Conservation (phyloP, 2,797 vertebrate species). For the Oreonectes daqikongensis region DNA sequence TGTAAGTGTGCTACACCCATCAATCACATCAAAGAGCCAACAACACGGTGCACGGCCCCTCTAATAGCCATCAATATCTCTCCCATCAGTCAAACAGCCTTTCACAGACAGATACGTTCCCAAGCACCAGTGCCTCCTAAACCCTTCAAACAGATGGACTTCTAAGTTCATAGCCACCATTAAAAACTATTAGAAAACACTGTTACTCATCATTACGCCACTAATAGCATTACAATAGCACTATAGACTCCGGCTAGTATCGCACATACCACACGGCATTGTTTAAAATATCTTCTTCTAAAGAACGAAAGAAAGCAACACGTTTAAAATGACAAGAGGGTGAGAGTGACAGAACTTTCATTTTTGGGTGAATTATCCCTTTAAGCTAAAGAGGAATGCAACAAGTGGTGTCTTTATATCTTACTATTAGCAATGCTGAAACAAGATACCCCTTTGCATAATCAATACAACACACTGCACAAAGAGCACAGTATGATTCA, state of each 20-base stretch:
- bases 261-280: not conserved
- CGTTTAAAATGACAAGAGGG: too few relatives aligned
- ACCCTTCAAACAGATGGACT: conserved; percentile 8
- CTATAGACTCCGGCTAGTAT: too few relatives aligned
- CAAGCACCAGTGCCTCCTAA: not conserved
- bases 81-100: conserved; percentile 40
- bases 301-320: too few relatives aligned
- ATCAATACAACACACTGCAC: conserved; percentile 20
- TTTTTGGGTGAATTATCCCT: not conserved
- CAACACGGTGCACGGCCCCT: conserved; percentile 63
- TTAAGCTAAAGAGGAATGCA: not conserved
- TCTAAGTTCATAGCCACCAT: conserved; percentile 10
- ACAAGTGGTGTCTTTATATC: conserved; percentile 4
- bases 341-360: too few relatives aligned
- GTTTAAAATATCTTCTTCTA: too few relatives aligned
- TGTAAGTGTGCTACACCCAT: conserved; percentile 67
- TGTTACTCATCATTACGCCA: not conserved
- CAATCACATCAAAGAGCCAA: conserved; percentile 72
- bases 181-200: conserved; percentile 15
- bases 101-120: conserved; percentile 32
- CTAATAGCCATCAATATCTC: conserved; percentile 58
- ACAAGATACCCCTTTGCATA: conserved; percentile 10
- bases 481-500: not conserved
- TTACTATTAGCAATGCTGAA: not conserved
- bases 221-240: not conserved